Evolutionary conservation across 2,797 vertebrate species (phyloP), one percentile per base, ranked within the genome.

Genomic region (Smutsia temminckii): DNA sequence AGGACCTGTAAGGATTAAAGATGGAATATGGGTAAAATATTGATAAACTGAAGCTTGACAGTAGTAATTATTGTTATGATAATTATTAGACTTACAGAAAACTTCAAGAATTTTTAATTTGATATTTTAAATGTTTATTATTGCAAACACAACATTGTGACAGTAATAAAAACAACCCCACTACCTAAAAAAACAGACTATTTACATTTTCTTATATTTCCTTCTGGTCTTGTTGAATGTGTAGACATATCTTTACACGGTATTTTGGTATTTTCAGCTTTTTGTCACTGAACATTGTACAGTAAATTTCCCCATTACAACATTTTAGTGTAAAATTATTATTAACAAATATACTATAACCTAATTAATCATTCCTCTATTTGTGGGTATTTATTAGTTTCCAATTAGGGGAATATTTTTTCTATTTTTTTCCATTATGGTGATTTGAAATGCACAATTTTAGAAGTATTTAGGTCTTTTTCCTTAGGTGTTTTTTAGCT

Each of bases 71-170:
- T 78, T 40, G 40, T 40, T 91, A 18, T 51, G 63, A 11, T 42
- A 71, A n/a, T 77, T 79, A 87, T 64, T 51, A 87, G 63, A 75
- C 27, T 83, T 79, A 53, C n/a, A 85, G 37, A 86, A 79, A 89
- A 64, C 20, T 53, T 85, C n/a, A 79, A 77, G n/a, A 75, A 69
- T 32, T 37, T 91, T 83, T 79, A 53, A 93, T 84, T 72, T 91
- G 49, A 51, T 85, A 55, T 78, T 95, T 87, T 72, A 64, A 55
- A 42, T 92, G 11, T 68, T 84, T 95, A 68, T 64, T 34, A 83
- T 42, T 59, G 69, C 27, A 74, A 92, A 78, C 34, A 66, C 9
- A 77, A 37, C 32, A 63, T 1, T 29, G 42, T 25, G 27, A 68
- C 72, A 88, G 61, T 53, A 86, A 84, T 32, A 21, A 51, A 77